Percentiles rank a stretch among this genome's conserved stretches.
These are phyloP conservation scores for Cremastinae sp. DNA, from an alignment of 2,888 invertebrate species.

Conservation along the genomic window DNA sequence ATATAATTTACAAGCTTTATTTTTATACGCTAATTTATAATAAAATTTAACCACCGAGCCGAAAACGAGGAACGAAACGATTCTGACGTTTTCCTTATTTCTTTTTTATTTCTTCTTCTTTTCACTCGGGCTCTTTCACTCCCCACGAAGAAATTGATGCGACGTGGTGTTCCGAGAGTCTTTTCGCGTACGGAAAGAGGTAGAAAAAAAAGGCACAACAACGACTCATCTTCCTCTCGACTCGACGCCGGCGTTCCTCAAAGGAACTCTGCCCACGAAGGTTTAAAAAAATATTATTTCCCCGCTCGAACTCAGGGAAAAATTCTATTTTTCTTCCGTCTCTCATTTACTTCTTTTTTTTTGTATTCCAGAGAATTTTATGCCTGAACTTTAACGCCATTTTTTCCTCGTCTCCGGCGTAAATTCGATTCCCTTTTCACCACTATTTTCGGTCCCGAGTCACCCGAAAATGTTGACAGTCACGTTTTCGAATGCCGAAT, in stretches of 20 bases:
- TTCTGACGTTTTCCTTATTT: constrained; percentile 17
- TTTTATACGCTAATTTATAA: constrained; percentile 35
- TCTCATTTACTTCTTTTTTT: constrained; percentile 10
- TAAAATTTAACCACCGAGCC: constrained; percentile 19
- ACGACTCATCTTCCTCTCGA: constrained; percentile 22
- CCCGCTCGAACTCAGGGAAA: constrained; percentile 19
- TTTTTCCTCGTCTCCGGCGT: not conserved
- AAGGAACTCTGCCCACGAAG: constrained; percentile 25
- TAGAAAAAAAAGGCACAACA: constrained; percentile 1
- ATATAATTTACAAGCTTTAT: constrained; percentile 47
- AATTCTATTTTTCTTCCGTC: constrained; percentile 2
- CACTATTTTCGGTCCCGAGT: constrained; percentile 28
- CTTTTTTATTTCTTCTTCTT: not conserved
- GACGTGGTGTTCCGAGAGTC: constrained; percentile 34
- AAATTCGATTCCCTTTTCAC: not conserved
- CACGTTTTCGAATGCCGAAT: constrained; percentile 14
- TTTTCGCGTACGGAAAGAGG: not conserved
- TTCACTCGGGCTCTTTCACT: too few relatives aligned
- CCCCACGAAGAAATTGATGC: constrained; percentile 39
- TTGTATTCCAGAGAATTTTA: constrained; percentile 11
- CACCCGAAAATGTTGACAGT: constrained; percentile 17
- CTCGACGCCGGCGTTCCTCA: constrained; percentile 20
- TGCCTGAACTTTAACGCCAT: constrained; percentile 22
- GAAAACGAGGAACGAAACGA: constrained; percentile 31
- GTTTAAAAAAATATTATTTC: constrained; percentile 18